Base-by-base conservation (phyloP, 2,797 vertebrate genomes). In the Enteromius viviparus region DNA sequence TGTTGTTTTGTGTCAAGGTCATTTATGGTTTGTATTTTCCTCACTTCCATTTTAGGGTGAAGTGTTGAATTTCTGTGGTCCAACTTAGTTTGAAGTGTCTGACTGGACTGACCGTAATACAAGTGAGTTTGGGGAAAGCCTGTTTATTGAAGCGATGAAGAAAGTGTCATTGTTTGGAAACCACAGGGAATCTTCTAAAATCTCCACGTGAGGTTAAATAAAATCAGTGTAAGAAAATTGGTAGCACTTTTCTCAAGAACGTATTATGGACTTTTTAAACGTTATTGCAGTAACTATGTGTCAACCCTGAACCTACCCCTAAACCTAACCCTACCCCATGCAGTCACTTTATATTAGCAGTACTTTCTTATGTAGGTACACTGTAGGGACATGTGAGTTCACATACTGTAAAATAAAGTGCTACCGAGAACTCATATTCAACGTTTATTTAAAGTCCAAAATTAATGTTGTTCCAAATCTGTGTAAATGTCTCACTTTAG, bases 101-200 rank as follows among this genome's bases (percentile, higher is more conserved):
- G 68, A 49, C 69, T 15, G 42, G 42, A 49, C 69, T 29, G 6
- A 47, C 23, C 14, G 15, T 10, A 19, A 72, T 11, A 32, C 69
- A 19, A 49, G 45, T 49, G 42, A 71, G 42, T 49, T 71, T 71
- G 69, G 42, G 23, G 64, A 66, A 66, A 66, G 64, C 34, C 64
- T 66, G 64, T 19, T 65, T 65, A 17, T 19, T 26, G n/a, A 60
- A 26, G 23, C 10, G 6, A 21, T 66, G 64, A 32, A 53, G 6
- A 53, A 53, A 3, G 3, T 55, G 53, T 37, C 40, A 47, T 19
- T 51, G 47, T 74, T 49, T 21, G 26, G 42, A 19, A 53, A 51
- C 19, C 70, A 29, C 49, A 1, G 26, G 70, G 0, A 32, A 53
- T 21, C 26, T 51, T 32, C 15, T 51, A 8, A 70, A 70, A 26